Conservation (phyloP, 2,888 invertebrate genomes). For the Dichetophora obliterata region DNA sequence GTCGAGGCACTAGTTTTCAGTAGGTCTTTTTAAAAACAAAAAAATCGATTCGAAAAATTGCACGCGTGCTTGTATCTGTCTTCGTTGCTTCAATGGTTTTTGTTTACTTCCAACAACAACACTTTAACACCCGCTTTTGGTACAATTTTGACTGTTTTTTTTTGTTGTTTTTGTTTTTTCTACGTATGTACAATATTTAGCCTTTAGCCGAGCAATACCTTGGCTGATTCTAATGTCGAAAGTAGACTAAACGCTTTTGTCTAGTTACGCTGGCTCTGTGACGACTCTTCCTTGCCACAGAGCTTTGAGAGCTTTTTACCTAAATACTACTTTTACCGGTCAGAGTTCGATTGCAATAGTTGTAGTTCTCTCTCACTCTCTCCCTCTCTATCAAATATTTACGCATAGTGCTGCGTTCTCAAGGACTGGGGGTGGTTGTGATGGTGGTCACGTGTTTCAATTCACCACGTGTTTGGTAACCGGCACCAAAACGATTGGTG, state of each 20-base stretch:
- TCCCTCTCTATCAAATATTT: neutral
- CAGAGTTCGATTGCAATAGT: conserved; percentile 10
- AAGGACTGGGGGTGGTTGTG: neutral
- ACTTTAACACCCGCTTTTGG: neutral
- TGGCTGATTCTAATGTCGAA: conserved; percentile 4
- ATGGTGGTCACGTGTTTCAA: conserved; percentile 8
- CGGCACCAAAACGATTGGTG: neutral
- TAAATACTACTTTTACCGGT: neutral
- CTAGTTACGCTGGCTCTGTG: neutral
- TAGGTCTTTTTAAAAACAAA: neutral
- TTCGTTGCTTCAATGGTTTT: neutral
- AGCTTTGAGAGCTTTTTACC: conserved; percentile 26
- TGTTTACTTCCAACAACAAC: neutral
- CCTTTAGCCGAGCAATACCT: neutral
- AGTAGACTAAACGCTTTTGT: conserved; percentile 27
- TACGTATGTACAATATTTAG: neutral
- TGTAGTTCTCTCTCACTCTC: too few relatives aligned
- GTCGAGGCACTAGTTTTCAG: conserved; percentile 13
- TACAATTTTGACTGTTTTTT: neutral
- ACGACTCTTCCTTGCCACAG: neutral
- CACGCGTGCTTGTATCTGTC: neutral
- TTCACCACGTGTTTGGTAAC: conserved; percentile 9
- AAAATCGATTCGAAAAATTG: conserved; percentile 4
- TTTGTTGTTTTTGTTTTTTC: neutral
- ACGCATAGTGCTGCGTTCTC: neutral